A percentile compares a stretch with the other conserved stretches of the same genome.
Conservation (phyloP, 1,140 invertebrate species). For the Leptinotarsa lineolata region DNA sequence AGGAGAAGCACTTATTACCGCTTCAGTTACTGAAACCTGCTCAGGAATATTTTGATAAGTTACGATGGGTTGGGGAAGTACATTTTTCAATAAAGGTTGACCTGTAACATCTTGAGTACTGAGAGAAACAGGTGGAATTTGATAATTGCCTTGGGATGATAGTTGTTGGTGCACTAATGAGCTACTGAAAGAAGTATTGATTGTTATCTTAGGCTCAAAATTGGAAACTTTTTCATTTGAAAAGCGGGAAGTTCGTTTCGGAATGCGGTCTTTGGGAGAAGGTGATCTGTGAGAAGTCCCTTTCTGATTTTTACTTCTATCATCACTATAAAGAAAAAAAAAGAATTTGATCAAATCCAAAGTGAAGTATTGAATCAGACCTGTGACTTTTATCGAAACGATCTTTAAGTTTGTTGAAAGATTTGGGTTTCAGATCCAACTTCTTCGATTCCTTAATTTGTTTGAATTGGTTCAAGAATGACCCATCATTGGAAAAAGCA, state of each 20-base stretch:
- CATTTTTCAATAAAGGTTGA: constrained; percentile 47
- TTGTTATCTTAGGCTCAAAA: constrained; percentile 53
- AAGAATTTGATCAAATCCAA: not conserved
- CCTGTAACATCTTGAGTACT: constrained; percentile 44
- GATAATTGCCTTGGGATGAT: not conserved
- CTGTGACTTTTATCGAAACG: constrained; percentile 3
- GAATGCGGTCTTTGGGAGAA: constrained; percentile 42
- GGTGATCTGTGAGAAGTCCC: constrained; percentile 41
- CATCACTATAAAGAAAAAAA: constrained; percentile 39
- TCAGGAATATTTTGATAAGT: constrained; percentile 19
- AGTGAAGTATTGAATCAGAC: not conserved
- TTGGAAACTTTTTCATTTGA: constrained; percentile 39
- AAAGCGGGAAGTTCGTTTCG: constrained; percentile 43
- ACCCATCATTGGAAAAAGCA: constrained; percentile 80
- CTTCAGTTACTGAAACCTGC: constrained; percentile 31
- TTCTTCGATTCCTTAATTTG: constrained; percentile 63
- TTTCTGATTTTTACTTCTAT: constrained; percentile 47
- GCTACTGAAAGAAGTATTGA: constrained; percentile 44
- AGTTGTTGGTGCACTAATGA: constrained; percentile 22
- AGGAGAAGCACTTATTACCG: constrained; percentile 48
- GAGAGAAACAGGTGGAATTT: constrained; percentile 1
- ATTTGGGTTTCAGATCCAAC: constrained; percentile 48
- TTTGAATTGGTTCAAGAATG: constrained; percentile 79
- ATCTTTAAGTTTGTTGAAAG: constrained; percentile 54
- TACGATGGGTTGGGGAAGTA: constrained; percentile 17